phyloP scores from a whole-genome alignment of 2,888 invertebrate genomes.

The Agrilus cyanescens region DNA sequence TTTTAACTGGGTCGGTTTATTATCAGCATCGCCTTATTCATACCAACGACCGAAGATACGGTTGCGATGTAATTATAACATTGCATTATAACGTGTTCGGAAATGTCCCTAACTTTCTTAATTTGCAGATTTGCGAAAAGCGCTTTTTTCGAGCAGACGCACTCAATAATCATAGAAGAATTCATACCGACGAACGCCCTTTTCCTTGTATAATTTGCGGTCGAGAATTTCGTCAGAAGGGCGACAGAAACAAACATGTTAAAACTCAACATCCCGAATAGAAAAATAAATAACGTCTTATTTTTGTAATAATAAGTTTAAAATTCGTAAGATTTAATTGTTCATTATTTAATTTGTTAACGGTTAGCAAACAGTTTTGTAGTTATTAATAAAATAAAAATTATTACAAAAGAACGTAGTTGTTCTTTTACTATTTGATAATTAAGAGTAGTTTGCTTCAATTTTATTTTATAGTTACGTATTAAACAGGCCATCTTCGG shows the following conservation, averaged over 20 bases:
- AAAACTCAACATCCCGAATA: constrained; percentile 38
- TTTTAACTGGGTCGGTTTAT: constrained; percentile 50
- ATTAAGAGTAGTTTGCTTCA: too few species aligned
- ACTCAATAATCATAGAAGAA: constrained; percentile 48
- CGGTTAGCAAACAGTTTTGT: too few species aligned
- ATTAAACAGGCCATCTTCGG: too few species aligned
- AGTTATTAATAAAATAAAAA: too few species aligned
- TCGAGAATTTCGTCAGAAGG: constrained; percentile 42
- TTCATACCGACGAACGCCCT: constrained; percentile 48
- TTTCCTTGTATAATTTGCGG: constrained; percentile 42
- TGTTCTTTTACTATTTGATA: too few species aligned
- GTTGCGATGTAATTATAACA: constrained; percentile 40
- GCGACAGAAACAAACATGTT: constrained; percentile 45
- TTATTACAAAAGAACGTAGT: too few species aligned
- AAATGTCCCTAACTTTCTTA: constrained; percentile 1
- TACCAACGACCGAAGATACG: constrained; percentile 50
- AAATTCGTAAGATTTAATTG: too few species aligned
- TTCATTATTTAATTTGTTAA: too few species aligned
- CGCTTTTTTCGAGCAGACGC: constrained; percentile 53
- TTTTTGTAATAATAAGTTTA: too few species aligned
- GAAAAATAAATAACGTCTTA: too few species aligned
- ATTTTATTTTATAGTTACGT: too few species aligned
- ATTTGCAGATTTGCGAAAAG: constrained; percentile 41
- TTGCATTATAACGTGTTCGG: neutral
- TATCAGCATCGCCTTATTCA: constrained; percentile 52